Conservation (phyloP, 1,140 invertebrate genomes). For the Brachionus paranguensis region DNA sequence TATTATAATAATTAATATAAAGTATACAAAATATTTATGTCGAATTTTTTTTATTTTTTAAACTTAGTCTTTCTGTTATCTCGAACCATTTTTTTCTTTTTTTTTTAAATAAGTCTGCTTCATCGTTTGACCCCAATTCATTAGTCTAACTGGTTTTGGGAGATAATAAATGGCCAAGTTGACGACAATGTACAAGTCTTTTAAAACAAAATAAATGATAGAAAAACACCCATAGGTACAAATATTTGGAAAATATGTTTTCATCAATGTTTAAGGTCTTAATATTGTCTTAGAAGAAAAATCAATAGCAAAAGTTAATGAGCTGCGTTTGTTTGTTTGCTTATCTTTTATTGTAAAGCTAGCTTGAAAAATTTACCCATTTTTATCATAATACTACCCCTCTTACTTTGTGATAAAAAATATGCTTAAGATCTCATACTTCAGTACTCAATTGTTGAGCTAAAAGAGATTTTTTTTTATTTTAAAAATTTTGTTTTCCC, state of each 20-base stretch:
- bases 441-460: too few relatives aligned
- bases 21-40: not conserved
- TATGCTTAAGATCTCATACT: too few relatives aligned
- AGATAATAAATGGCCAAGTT: not conserved
- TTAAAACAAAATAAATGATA: not conserved
- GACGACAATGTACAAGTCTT: not conserved
- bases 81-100: not conserved
- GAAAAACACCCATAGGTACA: not conserved
- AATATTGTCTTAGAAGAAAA: not conserved
- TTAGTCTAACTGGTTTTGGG: not conserved
- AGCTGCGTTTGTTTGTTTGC: not conserved
- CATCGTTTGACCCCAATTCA: not conserved
- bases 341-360: not conserved
- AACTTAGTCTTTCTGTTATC: not conserved
- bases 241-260: not conserved
- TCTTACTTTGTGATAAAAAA: not conserved
- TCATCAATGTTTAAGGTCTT: not conserved
- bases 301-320: not conserved
- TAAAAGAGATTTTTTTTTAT: too few relatives aligned
- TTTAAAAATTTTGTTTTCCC: too few relatives aligned
- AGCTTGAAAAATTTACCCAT: not conserved
- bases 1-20: slow-evolving; percentile 15
- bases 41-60: not conserved
- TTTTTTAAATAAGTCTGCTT: not conserved
- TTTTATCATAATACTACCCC: not conserved